Conservation (phyloP, 2,797 vertebrate genomes). For the Hybognathus amarus region DNA sequence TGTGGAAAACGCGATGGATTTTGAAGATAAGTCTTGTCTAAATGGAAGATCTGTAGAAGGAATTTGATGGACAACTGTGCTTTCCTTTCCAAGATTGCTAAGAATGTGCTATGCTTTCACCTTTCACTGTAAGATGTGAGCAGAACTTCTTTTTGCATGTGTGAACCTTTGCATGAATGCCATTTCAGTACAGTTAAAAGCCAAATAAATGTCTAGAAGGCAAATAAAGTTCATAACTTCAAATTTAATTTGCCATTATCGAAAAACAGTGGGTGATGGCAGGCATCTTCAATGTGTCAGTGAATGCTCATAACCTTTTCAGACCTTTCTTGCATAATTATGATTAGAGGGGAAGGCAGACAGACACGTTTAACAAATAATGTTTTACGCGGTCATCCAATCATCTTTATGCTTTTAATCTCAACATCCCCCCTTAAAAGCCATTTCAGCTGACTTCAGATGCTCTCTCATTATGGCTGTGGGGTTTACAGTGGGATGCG, state of each 20-base stretch:
- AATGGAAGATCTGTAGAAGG: constrained; percentile 3
- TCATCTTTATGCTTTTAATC: constrained; percentile 25
- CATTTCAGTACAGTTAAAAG: constrained; percentile 28
- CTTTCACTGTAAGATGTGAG: background rate
- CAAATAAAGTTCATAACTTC: constrained; percentile 58
- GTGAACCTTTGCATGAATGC: constrained; percentile 27
- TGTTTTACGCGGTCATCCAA: constrained; percentile 32
- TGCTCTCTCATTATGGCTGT: constrained; percentile 19
- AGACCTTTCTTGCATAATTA: constrained; percentile 55
- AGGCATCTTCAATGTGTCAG: constrained; percentile 57
- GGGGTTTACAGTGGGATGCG: constrained; percentile 21
- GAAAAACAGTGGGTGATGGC: constrained; percentile 55
- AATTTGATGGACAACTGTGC: constrained; percentile 9
- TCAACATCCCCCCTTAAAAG: constrained; percentile 26
- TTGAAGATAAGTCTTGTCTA: constrained; percentile 27
- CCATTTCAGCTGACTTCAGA: background rate
- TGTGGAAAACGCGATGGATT: constrained; percentile 45
- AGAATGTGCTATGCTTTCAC: constrained; percentile 3
- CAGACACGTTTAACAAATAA: constrained; percentile 56
- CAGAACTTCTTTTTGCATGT: constrained; percentile 5
- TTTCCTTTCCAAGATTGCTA: background rate
- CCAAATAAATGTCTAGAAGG: constrained; percentile 45
- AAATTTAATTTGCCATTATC: constrained; percentile 48
- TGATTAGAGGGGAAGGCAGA: constrained; percentile 50
- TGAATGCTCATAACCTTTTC: constrained; percentile 59